phyloP scores from a whole-genome alignment of 2,797 vertebrate species.

The Onychomys arenicola region DNA sequence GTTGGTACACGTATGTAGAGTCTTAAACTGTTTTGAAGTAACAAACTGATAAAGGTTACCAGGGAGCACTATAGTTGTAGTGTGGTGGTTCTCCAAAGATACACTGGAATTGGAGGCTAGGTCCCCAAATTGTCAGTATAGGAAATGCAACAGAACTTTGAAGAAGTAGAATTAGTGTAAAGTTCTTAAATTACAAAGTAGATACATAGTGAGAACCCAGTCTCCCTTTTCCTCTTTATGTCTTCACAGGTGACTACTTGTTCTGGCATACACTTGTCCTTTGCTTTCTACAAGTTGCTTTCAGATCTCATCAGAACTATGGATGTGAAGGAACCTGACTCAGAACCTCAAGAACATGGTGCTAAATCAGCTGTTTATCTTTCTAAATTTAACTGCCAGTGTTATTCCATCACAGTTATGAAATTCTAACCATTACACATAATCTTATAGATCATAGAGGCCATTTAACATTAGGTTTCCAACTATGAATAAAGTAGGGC shows the following conservation, averaged over 20 bases:
- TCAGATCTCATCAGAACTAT: neutral
- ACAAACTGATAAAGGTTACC: neutral
- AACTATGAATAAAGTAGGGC: neutral
- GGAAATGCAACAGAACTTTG: neutral
- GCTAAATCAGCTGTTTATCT: neutral
- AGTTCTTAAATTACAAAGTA: too few species aligned
- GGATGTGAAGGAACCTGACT: too few species aligned
- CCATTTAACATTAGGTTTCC: neutral
- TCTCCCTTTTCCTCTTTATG: neutral
- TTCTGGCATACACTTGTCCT: neutral
- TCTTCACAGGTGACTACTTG: neutral
- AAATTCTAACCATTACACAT: neutral
- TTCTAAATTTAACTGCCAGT: neutral
- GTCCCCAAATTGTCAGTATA: too few species aligned
- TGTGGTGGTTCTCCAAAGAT: neutral
- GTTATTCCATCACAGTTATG: neutral
- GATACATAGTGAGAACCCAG: neutral
- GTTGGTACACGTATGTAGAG: neutral
- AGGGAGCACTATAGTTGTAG: neutral
- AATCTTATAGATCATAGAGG: neutral
- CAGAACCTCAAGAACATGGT: neutral
- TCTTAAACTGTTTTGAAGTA: neutral
- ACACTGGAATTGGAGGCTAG: neutral
- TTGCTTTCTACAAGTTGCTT: neutral
- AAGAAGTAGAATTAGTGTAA: neutral